Evolutionary conservation across 2,888 invertebrate genomes (phyloP).

Genomic region (Lamproptera curius): DNA sequence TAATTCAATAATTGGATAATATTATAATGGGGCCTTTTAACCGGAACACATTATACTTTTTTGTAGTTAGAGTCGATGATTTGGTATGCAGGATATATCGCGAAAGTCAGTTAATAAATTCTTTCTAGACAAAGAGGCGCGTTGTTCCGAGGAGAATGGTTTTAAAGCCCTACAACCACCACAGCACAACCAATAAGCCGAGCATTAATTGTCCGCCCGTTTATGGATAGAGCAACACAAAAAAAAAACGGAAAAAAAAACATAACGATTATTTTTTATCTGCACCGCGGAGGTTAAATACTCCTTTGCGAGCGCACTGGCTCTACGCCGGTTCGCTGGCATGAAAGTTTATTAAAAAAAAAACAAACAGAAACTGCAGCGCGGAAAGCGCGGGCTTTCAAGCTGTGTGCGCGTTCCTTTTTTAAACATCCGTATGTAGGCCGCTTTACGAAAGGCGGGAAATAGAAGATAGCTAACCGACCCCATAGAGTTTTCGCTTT

Average conservation of each 20-base stretch:
- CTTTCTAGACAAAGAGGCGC: no score
- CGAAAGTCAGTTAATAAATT: no score
- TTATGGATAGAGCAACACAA: no score
- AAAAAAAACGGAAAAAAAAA: neutral
- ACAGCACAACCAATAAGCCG: neutral
- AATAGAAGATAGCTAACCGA: slow-evolving; percentile 7
- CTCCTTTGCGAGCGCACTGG: slow-evolving; percentile 14
- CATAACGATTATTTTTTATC: slow-evolving; percentile 11
- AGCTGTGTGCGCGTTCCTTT: slow-evolving; percentile 10
- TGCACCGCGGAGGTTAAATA: slow-evolving; percentile 14
- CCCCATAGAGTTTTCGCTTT: neutral
- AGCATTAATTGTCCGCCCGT: neutral
- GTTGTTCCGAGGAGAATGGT: no score
- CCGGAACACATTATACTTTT: no score
- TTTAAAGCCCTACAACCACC: neutral
- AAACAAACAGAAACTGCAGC: neutral
- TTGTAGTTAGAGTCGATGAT: no score
- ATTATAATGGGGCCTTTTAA: no score
- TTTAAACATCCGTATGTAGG: slow-evolving; percentile 12
- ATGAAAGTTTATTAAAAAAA: slow-evolving; percentile 20
- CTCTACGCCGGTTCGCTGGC: slow-evolving; percentile 7
- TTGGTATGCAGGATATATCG: no score
- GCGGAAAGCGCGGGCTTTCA: slow-evolving; percentile 7
- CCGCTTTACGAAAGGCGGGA: slow-evolving; percentile 8
- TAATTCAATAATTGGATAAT: no score